These are phyloP conservation scores for Cantharis rustica DNA, from an alignment of 2,888 invertebrate species.

Conservation along the genomic window DNA sequence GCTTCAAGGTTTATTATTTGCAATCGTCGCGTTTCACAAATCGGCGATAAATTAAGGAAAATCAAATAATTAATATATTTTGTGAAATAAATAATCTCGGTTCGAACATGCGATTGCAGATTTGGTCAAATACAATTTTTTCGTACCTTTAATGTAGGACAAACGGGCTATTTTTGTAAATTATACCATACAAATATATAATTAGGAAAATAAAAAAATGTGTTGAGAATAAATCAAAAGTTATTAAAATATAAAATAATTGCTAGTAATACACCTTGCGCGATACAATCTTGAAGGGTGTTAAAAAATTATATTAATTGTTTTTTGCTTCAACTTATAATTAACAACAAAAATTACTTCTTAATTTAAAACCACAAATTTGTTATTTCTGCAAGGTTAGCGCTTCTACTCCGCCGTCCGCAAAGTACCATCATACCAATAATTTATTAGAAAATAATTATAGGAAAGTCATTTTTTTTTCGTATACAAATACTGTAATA, in stretches of 20 bases:
- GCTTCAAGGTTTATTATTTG: not conserved
- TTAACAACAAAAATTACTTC: not conserved
- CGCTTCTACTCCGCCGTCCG: too few relatives aligned
- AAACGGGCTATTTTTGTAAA: not conserved
- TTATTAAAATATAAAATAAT: not conserved
- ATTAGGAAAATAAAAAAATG: not conserved
- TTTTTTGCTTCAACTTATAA: not conserved
- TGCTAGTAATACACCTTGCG: not conserved
- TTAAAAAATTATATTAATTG: not conserved
- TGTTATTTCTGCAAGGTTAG: too few relatives aligned
- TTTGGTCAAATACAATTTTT: not conserved
- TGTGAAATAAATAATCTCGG: too few relatives aligned
- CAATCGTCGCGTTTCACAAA: not conserved
- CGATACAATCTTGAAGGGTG: not conserved
- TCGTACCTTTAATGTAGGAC: not conserved
- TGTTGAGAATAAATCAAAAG: not conserved
- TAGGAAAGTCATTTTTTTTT: too few relatives aligned
- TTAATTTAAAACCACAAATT: too few relatives aligned
- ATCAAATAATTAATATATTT: not conserved
- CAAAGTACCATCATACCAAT: too few relatives aligned
- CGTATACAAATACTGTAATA: too few relatives aligned
- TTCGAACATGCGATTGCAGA: not conserved
- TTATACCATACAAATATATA: not conserved
- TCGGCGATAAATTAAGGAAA: not conserved
- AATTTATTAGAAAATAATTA: too few relatives aligned